Percentiles rank a stretch among this genome's conserved stretches.
Conservation (phyloP, 2,888 invertebrate genomes). For the Silvanus unidentatus region DNA sequence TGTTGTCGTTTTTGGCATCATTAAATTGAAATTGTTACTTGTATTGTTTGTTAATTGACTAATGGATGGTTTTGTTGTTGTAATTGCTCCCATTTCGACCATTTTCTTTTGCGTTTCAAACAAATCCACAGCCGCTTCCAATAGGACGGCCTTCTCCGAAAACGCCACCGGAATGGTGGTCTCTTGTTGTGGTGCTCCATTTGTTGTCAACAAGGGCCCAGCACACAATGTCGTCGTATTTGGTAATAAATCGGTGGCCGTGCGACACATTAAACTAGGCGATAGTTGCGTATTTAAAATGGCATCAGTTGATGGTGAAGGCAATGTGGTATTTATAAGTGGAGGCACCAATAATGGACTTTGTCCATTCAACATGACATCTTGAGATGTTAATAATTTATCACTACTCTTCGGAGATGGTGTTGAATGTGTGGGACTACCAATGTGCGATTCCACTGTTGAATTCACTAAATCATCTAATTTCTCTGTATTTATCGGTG, state of each 20-base stretch:
- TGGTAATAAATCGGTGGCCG: constrained; percentile 20
- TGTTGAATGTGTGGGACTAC: constrained; percentile 34
- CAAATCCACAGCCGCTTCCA: constrained; percentile 68
- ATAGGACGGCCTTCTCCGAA: constrained; percentile 68
- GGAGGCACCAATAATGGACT: constrained; percentile 28
- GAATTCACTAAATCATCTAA: constrained; percentile 58
- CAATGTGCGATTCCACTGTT: constrained; percentile 50
- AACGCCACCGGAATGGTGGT: constrained; percentile 29
- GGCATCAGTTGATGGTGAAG: constrained; percentile 49
- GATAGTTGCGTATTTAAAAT: constrained; percentile 59
- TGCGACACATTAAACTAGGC: constrained; percentile 55
- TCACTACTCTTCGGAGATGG: constrained; percentile 18
- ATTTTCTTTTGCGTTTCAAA: constrained; percentile 60
- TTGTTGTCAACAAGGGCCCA: constrained; percentile 16
- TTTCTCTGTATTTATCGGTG: constrained; percentile 44
- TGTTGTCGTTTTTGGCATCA: constrained; percentile 10
- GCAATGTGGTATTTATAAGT: constrained; percentile 30
- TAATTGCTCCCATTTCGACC: constrained; percentile 42
- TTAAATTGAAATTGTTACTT: constrained; percentile 9
- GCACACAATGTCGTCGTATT: constrained; percentile 32
- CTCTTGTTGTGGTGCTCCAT: no score
- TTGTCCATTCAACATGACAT: constrained; percentile 44
- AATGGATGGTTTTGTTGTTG: constrained; percentile 16
- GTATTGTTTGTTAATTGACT: constrained; percentile 23
- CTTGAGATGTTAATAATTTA: constrained; percentile 32